phyloP scores from a whole-genome alignment of 2,888 invertebrate genomes.

The Tipula lateralis region DNA sequence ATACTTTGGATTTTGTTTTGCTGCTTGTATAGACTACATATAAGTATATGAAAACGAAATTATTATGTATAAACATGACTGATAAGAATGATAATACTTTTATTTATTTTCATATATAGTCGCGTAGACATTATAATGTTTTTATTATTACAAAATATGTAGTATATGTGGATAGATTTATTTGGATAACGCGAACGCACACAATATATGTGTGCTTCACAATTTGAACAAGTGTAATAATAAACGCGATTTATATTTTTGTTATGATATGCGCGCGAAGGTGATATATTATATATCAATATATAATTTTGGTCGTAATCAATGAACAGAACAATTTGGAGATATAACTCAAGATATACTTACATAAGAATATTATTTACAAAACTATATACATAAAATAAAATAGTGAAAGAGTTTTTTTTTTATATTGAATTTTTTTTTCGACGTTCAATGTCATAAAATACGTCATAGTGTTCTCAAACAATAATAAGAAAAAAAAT shows the following conservation, averaged over 20 bases:
- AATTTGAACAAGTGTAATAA: slow-evolving; percentile 11
- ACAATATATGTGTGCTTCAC: neutral
- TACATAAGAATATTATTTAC: neutral
- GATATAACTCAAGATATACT: neutral
- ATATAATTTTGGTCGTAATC: neutral
- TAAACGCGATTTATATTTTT: neutral
- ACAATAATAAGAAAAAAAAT: neutral
- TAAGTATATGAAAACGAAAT: neutral
- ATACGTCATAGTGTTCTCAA: slow-evolving; percentile 11
- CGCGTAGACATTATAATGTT: neutral
- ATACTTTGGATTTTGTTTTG: neutral
- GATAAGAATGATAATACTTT: neutral
- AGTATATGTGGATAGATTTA: neutral
- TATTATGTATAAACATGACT: neutral
- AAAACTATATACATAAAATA: neutral
- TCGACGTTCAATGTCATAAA: neutral
- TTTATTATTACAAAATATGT: neutral
- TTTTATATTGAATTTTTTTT: too few relatives aligned
- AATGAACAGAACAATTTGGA: neutral
- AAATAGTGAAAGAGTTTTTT: neutral
- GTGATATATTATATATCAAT: neutral
- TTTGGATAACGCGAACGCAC: neutral
- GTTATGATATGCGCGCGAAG: neutral
- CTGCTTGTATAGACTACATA: neutral
- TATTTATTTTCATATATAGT: neutral